A percentile compares a stretch with the other conserved stretches of the same genome.
phyloP scores from a whole-genome alignment of 2,797 vertebrate species.

The Tangara arthus region DNA sequence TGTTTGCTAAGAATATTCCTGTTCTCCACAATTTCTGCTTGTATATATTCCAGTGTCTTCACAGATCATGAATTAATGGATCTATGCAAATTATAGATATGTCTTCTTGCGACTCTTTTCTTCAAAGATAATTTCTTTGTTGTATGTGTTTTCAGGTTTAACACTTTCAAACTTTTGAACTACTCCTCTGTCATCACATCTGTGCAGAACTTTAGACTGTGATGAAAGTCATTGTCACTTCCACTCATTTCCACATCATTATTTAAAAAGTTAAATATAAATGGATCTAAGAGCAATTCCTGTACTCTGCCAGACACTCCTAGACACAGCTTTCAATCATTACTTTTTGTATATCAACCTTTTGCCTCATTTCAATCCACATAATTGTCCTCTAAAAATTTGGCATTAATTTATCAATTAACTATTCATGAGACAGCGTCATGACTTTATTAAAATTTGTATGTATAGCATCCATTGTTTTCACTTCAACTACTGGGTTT shows the following conservation, averaged over 20 bases:
- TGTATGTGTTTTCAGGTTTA: background rate
- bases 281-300: background rate
- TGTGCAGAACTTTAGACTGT: background rate
- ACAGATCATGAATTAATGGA: background rate
- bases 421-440: slow-evolving; percentile 16
- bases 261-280: background rate
- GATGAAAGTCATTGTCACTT: background rate
- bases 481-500: background rate
- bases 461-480: slow-evolving; percentile 1
- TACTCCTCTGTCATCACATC: background rate
- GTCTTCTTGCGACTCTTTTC: background rate
- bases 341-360: background rate
- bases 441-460: slow-evolving; percentile 15
- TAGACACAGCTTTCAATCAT: background rate
- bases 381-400: background rate
- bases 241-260: background rate
- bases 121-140: background rate
- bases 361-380: background rate
- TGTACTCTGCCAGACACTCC: background rate
- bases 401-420: slow-evolving; percentile 48
- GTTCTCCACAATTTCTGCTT: background rate
- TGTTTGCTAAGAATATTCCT: background rate
- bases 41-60: background rate
- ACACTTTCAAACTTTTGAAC: background rate
- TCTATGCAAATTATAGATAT: background rate